Evolutionary conservation across 2,888 invertebrate genomes (phyloP).

Genomic region (Diaperis boleti): DNA sequence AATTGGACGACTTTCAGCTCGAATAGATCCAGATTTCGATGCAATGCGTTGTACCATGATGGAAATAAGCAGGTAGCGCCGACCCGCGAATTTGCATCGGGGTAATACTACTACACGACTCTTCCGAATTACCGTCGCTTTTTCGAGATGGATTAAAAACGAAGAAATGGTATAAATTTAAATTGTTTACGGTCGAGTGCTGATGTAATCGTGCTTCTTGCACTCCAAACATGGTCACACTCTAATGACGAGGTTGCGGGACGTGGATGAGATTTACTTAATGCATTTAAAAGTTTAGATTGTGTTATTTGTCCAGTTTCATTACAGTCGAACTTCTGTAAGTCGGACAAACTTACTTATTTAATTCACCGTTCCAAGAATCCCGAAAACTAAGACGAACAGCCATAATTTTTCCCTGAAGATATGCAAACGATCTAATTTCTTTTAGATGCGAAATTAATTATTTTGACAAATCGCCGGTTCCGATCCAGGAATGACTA

Average conservation of each 20-base stretch:
- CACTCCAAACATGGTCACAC: constrained; percentile 6
- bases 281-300: background rate
- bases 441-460: constrained; percentile 25
- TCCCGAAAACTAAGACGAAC: too few species aligned
- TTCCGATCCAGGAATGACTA: constrained; percentile 12
- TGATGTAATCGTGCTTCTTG: constrained; percentile 3
- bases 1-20: constrained; percentile 37
- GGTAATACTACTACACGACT: background rate
- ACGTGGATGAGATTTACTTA: background rate
- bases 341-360: background rate
- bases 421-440: background rate
- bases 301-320: background rate
- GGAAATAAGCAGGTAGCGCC: background rate
- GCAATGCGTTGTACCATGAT: constrained; percentile 10
- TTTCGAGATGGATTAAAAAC: background rate
- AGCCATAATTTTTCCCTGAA: background rate
- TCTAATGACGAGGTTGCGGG: background rate
- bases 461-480: constrained; percentile 12
- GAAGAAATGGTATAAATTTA: background rate
- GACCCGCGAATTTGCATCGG: too few species aligned
- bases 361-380: background rate
- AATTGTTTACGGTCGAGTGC: background rate
- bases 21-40: constrained; percentile 22
- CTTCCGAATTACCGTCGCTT: too few species aligned
- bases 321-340: too few species aligned